Evolutionary conservation across 2,888 invertebrate species (phyloP), one percentile per base, ranked within the genome.

Genomic region (Dorcus hopei): DNA sequence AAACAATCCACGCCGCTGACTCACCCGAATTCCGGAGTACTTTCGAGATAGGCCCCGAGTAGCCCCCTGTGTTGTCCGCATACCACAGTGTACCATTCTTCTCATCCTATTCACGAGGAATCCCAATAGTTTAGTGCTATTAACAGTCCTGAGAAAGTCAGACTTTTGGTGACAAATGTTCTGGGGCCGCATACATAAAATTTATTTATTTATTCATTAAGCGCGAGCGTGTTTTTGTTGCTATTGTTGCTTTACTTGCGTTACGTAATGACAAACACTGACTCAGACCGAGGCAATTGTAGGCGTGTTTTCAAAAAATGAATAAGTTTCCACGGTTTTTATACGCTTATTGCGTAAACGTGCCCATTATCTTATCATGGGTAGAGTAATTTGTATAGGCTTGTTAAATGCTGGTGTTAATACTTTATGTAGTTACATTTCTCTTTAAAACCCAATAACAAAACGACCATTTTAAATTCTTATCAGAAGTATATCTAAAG

Each of bases 81-180:
- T 45, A 45, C 45, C 45, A 23, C 23, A 45, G 14, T 45, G 45
- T 16, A 19, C 45, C 53, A 62, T 62, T 60, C 60, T 62, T 62
- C 41, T 49, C 43, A 47, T 53, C 52, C 60, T 62, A 60, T 62
- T 60, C 60, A 60, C 56, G 49, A 60, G 58, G 60, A 60, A 60
- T 62, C 60, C 58, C 60, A 60, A 62, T 62, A 58, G 51, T 40
- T 51, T 45, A 48, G n/a, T 23, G 38, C 48, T 62, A 62, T 56
- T 60, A 58, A 23, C 55, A 59, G 53, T 60, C 47, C 48, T 41
- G 55, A 54, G 60, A 62, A 62, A 9, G 14, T 45, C 14, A n/a
- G 14, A 19, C 16, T 6, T 33, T 16, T n/a, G 16, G 45, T 11
- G 23, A 42, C 42, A 16, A 45, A 45, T 19, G 26, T 7, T 33